Base-by-base conservation (phyloP, 2,797 vertebrate species). In the Philypnodon macrostomus region DNA sequence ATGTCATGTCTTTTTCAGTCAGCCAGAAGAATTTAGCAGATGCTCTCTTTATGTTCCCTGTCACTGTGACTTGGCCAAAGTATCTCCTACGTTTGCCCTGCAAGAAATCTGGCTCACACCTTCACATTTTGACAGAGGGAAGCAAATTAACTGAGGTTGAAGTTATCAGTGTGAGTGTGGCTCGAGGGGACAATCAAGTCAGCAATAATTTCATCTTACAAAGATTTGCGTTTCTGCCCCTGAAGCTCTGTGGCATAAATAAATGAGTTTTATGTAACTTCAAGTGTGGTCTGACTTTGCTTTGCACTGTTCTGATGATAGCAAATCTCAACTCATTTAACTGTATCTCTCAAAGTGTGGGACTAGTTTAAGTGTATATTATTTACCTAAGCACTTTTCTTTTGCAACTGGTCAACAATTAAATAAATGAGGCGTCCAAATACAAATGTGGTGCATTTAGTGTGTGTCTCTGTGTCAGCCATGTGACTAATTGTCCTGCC, bases 11-110 rank as follows among this genome's bases (percentile, higher is more conserved):
- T 68, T 53, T 62, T 53, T 42, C 48, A 66, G 53, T 58, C 49
- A 58, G 56, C 39, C 58, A 61, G 69, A 47, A 53, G 41, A 58
- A 56, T 73, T 50, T 62, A 71, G 67, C 75, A 80, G 80, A 75
- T 77, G 81, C 69, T 73, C 39, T 74, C 54, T 70, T 75, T 39
- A 58, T 70, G 47, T 66, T 58, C 46, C 32, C 59, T 29, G 46
- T 53, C 52, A 53, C 39, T 10, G 19, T 37, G 44, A 58, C 57
- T 67, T 63, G 41, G 26, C 41, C 41, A 12, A 44, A 44, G 30
- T 17, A 44, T 29, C 15, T 4, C 9, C 8, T 33, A 42, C 37
- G 53, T 58, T 54, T 52, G 21, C 58, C 53, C 70, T 32, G 24
- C 53, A 47, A 19, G 18, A 56, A 45, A 58, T 58, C 2, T 37